Percentiles rank a stretch among this genome's conserved stretches.
phyloP scores from a whole-genome alignment of 2,888 invertebrate species.

The Rhagonycha fulva region DNA sequence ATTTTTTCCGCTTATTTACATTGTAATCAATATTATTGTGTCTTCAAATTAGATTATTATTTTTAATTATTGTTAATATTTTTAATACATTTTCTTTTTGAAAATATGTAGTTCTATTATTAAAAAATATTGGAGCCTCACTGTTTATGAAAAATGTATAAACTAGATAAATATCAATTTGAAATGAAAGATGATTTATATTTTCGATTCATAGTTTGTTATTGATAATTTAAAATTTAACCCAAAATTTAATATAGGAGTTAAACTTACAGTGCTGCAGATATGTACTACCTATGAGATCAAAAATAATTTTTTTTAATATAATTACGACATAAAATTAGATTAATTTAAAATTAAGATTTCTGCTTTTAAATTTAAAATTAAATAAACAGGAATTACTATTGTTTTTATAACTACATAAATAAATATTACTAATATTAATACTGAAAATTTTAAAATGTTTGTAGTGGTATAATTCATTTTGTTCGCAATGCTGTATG shows the following conservation, averaged over 20 bases:
- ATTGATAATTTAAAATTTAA: neutral
- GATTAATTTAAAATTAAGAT: neutral
- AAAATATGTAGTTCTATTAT: too few species aligned
- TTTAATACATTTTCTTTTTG: too few species aligned
- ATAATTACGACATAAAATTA: neutral
- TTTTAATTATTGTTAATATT: too few species aligned
- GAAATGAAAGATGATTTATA: neutral
- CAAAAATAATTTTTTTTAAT: neutral
- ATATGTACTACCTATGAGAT: neutral
- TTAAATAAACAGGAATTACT: neutral
- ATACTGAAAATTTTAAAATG: neutral
- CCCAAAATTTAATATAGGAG: neutral
- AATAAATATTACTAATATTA: neutral
- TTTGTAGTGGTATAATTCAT: neutral
- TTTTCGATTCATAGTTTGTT: neutral
- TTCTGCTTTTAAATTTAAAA: neutral
- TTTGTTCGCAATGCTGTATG: neutral
- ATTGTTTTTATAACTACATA: neutral
- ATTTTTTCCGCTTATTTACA: too few species aligned
- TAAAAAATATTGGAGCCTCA: too few species aligned
- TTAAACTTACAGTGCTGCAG: neutral
- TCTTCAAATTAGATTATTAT: too few species aligned
- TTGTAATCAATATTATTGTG: too few species aligned
- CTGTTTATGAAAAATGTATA: too few species aligned
- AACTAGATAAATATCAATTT: neutral